A percentile compares a stretch with the other conserved stretches of the same genome.
phyloP scores from a whole-genome alignment of 2,797 vertebrate species.

The Chrysocyon brachyurus region DNA sequence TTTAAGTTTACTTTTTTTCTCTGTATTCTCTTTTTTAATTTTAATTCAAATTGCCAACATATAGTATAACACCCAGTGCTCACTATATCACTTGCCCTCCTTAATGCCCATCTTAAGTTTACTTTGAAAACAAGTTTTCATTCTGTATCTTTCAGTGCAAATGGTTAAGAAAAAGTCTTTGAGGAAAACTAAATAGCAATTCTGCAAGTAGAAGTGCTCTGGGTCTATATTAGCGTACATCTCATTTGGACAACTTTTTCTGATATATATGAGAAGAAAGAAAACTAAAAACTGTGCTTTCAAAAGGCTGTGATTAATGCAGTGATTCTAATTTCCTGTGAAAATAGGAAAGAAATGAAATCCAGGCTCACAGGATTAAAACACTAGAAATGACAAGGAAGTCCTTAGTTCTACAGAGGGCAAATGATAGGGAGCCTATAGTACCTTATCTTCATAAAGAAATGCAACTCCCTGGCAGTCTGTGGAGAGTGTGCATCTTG shows the following conservation, averaged over 20 bases:
- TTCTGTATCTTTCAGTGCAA: background rate
- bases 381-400: background rate
- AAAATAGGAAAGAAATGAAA: slow-evolving; percentile 13
- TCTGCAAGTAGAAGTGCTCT: background rate
- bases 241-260: background rate
- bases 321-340: background rate
- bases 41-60: too few species aligned
- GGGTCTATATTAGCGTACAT: background rate
- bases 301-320: background rate
- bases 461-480: background rate
- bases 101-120: background rate
- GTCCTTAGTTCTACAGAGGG: background rate
- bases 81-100: too few species aligned
- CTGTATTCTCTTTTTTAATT: too few species aligned
- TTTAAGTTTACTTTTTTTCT: background rate
- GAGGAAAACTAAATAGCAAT: background rate
- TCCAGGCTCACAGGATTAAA: background rate
- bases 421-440: background rate
- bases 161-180: background rate
- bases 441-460: background rate
- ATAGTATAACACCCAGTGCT: too few species aligned
- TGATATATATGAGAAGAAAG: background rate
- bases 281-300: background rate
- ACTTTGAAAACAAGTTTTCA: background rate
- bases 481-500: background rate